Percentiles rank a stretch among this genome's conserved stretches.
These are phyloP conservation scores for Cydia strobilella DNA, from an alignment of 1,140 invertebrate genomes.

Conservation along the genomic window DNA sequence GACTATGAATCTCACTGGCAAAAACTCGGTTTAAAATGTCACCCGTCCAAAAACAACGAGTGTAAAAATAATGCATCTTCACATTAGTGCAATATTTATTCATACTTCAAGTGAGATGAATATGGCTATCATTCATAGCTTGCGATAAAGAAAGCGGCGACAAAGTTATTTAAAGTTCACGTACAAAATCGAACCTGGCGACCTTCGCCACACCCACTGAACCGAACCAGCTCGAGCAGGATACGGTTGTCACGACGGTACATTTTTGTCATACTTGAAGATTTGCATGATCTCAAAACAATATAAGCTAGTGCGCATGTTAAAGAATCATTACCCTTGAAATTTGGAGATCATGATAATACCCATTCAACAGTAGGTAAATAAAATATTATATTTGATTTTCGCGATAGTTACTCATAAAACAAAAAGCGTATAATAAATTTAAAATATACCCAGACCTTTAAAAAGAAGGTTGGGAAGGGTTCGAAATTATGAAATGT, in stretches of 20 bases:
- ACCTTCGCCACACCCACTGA: conserved; percentile 70
- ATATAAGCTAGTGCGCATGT: not conserved
- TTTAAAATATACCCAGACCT: too few relatives aligned
- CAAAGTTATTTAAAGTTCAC: conserved; percentile 45
- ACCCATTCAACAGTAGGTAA: not conserved
- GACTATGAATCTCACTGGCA: too few relatives aligned
- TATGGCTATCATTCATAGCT: conserved; percentile 11
- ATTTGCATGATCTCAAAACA: conserved; percentile 15
- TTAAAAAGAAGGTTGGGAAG: too few relatives aligned
- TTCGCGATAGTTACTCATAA: too few relatives aligned
- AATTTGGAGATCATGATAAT: not conserved
- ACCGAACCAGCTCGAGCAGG: conserved; percentile 58
- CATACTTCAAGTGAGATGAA: conserved; percentile 8
- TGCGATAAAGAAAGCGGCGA: conserved; percentile 14
- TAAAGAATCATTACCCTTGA: not conserved
- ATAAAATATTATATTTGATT: too few relatives aligned
- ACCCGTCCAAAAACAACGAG: not conserved
- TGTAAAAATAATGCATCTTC: not conserved
- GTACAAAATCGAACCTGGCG: conserved; percentile 52
- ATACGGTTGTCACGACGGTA: conserved; percentile 60
- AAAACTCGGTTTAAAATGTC: not conserved
- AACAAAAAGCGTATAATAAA: too few relatives aligned
- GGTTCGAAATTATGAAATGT: too few relatives aligned
- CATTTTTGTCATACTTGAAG: conserved; percentile 47
- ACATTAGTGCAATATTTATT: conserved; percentile 16